Evolutionary conservation across 1,140 invertebrate genomes (phyloP).

Genomic region (Pachyrhynchus sulphureomaculatus): DNA sequence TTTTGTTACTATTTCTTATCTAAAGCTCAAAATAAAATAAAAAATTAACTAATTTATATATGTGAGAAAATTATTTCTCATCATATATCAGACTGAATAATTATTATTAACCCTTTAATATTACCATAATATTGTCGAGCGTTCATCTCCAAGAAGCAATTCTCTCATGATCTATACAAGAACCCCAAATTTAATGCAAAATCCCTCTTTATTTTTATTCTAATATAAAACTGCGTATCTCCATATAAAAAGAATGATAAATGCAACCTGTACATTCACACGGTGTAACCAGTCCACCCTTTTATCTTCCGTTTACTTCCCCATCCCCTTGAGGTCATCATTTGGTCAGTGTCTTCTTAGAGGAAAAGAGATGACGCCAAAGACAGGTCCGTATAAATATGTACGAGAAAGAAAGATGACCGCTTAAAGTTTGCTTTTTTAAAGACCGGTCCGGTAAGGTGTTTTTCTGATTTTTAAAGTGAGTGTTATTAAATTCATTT

Average conservation of each 20-base stretch:
- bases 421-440: too few species aligned
- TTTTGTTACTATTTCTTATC: too few species aligned
- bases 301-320: conserved; percentile 38
- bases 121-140: not conserved
- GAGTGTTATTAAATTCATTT: too few species aligned
- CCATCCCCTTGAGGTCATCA: conserved; percentile 33
- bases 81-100: too few species aligned
- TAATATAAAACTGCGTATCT: conserved; percentile 31
- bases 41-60: too few species aligned
- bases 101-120: not conserved
- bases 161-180: conserved; percentile 31
- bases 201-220: conserved; percentile 18
- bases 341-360: conserved; percentile 15
- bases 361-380: not conserved
- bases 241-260: conserved; percentile 43
- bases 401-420: not conserved
- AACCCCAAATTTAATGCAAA: conserved; percentile 32
- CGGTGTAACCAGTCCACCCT: conserved; percentile 36
- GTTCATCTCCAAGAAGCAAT: not conserved
- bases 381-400: not conserved
- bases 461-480: too few species aligned
- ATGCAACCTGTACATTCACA: conserved; percentile 48
- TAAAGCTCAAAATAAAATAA: too few species aligned
- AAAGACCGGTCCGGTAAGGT: too few species aligned
- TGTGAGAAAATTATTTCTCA: too few species aligned